Conservation (phyloP, 2,888 invertebrate genomes). For the Polia nebulosa region DNA sequence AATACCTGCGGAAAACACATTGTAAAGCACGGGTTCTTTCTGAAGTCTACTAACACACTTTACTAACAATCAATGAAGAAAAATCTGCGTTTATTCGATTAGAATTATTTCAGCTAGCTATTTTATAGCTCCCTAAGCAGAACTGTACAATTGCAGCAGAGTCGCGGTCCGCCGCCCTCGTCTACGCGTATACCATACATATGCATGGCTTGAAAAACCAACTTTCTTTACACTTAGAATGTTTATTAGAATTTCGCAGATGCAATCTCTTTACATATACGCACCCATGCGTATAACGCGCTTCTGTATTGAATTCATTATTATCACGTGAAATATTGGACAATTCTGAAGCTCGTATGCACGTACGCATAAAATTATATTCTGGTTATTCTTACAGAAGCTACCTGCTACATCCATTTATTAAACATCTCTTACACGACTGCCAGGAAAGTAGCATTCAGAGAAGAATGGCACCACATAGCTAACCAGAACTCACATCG, state of each 20-base stretch:
- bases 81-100: slow-evolving; percentile 3
- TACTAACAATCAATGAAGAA: slow-evolving; percentile 7
- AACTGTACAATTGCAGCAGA: slow-evolving; percentile 51
- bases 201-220: slow-evolving; percentile 84
- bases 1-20: slow-evolving; percentile 12
- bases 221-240: slow-evolving; percentile 87
- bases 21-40: slow-evolving; percentile 13
- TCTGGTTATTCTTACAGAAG: not conserved
- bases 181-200: slow-evolving; percentile 78
- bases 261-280: slow-evolving; percentile 80
- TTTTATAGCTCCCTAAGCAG: slow-evolving; percentile 59
- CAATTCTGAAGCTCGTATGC: slow-evolving; percentile 27
- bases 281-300: slow-evolving; percentile 77
- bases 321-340: slow-evolving; percentile 58
- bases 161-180: slow-evolving; percentile 79
- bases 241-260: slow-evolving; percentile 83
- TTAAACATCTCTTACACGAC: too few species aligned
- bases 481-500: not conserved
- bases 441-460: not conserved
- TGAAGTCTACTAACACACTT: slow-evolving; percentile 24
- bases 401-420: not conserved
- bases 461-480: not conserved
- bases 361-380: slow-evolving; percentile 33
- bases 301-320: slow-evolving; percentile 65
- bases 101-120: slow-evolving; percentile 51